A percentile compares a stretch with the other conserved stretches of the same genome.
phyloP scores from a whole-genome alignment of 2,113 vertebrate genomes.

The Brachionichthys hirsutus region DNA sequence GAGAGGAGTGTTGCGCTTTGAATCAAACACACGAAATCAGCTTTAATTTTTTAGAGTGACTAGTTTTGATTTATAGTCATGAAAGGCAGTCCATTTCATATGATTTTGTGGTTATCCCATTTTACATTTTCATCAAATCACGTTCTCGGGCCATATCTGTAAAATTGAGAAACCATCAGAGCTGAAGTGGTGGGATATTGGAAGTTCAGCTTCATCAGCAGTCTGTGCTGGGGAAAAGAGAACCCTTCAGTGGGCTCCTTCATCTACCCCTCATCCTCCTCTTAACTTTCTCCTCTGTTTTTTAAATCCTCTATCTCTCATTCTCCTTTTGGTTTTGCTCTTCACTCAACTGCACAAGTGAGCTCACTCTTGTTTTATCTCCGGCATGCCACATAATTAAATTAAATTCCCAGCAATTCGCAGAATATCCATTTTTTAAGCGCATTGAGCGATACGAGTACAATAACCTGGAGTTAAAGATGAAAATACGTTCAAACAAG shows the following conservation, averaged over 20 bases:
- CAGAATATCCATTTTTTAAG: too few species aligned
- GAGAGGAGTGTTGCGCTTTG: constrained; percentile 36
- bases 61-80: constrained; percentile 72
- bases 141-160: constrained; percentile 75
- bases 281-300: constrained; percentile 39
- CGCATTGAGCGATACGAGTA: background rate
- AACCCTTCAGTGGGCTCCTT: constrained; percentile 60
- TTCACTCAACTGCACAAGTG: constrained; percentile 41
- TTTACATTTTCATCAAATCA: constrained; percentile 76
- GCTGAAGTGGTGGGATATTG: constrained; percentile 74
- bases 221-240: constrained; percentile 73
- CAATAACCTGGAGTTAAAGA: constrained; percentile 16
- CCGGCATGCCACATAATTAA: constrained; percentile 49
- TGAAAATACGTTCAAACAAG: background rate
- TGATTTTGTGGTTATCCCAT: constrained; percentile 72
- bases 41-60: constrained; percentile 61
- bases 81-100: constrained; percentile 65
- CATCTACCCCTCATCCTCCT: constrained; percentile 19
- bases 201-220: constrained; percentile 79
- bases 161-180: constrained; percentile 77
- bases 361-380: constrained; percentile 58
- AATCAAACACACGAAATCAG: constrained; percentile 61
- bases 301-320: constrained; percentile 45
- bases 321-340: constrained; percentile 46
- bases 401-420: constrained; percentile 29